Evolutionary conservation across 2,797 vertebrate genomes (phyloP), one percentile per base, ranked within the genome.

Genomic region (Xenops minutus): DNA sequence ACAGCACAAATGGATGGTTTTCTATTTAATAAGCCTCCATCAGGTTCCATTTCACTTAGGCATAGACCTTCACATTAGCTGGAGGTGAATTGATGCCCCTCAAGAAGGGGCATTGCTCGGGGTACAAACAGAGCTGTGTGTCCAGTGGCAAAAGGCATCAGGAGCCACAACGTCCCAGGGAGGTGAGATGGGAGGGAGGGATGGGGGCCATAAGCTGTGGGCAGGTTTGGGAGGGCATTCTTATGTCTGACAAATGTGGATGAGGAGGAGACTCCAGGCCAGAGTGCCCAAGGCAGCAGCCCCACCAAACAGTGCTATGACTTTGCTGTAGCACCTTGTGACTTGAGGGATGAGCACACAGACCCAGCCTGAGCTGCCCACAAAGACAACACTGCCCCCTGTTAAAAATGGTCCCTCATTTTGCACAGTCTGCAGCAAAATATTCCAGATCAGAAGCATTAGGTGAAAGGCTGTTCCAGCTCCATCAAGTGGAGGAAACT

Each of bases 1-100:
- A 93, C 55, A 95, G 64, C 68, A 80, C 51, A 92, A 94, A 91
- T 75, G 44, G 68, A 91, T 75, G 72, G 46, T 69, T 97, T 95
- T 91, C 84, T 72, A 79, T 91, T 92, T 72, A 92, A 96, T 94
- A 83, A 88, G 89, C 49, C 43, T 67, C 55, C 64, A 85, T 55
- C 79, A 89, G 77, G 73, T 92, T 91, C 48, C 63, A 83, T 48
- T 77, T 85, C 56, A 54, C 49, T 77, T 64, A 75, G 56, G 37
- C 54, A 91, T 59, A 92, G 84, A 77, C 22, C 23, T 87, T 32
- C 27, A 72, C 76, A 75, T 24, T 58, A 91, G 27, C 46, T 88
- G 54, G 61, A 77, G 88, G 30, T 68, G 56, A 91, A 51, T 0
- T n/a, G 66, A 88, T 85, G 51, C 36, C 49, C 41, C 11, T 68